Evolutionary conservation across 2,888 invertebrate genomes (phyloP).

Genomic region (Automeris io): DNA sequence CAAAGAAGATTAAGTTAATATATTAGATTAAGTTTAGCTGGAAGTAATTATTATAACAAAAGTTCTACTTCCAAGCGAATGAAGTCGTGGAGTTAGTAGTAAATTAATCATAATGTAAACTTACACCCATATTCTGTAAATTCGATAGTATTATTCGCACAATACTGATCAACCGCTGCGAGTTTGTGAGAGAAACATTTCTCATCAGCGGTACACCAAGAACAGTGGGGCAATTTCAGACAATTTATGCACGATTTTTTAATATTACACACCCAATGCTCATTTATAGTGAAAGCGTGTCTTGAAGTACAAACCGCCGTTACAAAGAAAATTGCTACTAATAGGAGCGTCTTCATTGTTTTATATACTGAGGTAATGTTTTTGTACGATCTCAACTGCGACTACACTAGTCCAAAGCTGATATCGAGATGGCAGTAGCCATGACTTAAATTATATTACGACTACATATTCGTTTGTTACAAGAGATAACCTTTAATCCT

Average conservation of each 20-base stretch:
- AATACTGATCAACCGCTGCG: slow-evolving; percentile 28
- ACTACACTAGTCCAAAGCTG: slow-evolving; percentile 27
- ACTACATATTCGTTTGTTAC: slow-evolving; percentile 30
- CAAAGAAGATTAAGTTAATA: too few species aligned
- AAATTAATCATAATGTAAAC: too few species aligned
- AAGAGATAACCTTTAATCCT: slow-evolving; percentile 58
- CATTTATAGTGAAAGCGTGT: slow-evolving; percentile 33
- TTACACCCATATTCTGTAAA: slow-evolving; percentile 45
- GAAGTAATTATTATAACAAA: too few species aligned
- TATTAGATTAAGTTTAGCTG: too few species aligned
- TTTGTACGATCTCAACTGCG: neutral
- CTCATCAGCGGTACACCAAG: slow-evolving; percentile 53
- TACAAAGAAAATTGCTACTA: slow-evolving; percentile 7
- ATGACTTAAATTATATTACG: slow-evolving; percentile 34
- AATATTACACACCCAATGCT: slow-evolving; percentile 53
- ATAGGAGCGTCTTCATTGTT: slow-evolving; percentile 2
- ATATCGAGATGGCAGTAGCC: slow-evolving; percentile 26
- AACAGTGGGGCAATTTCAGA: slow-evolving; percentile 51
- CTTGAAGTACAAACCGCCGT: slow-evolving; percentile 11
- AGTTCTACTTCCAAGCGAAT: too few species aligned
- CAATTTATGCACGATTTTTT: slow-evolving; percentile 55
- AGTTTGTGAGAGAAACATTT: slow-evolving; percentile 50
- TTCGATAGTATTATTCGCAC: slow-evolving; percentile 38
- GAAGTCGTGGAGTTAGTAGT: too few species aligned
- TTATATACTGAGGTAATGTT: neutral